Evolutionary conservation across 1,140 invertebrate species (phyloP), one percentile per base, ranked within the genome.

Genomic region (Theocolax elegans): DNA sequence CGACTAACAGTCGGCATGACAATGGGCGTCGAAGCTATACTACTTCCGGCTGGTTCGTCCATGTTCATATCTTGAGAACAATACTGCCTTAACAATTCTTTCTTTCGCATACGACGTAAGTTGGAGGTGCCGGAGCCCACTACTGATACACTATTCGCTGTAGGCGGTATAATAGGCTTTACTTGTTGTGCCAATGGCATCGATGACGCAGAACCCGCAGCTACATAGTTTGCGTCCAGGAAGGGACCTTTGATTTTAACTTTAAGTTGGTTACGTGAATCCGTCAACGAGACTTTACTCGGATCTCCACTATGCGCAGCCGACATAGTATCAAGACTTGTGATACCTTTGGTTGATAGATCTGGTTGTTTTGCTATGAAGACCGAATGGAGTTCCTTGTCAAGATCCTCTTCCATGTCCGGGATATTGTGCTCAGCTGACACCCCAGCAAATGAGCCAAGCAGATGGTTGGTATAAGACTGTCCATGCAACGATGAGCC

Each of bases 171-270:
- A 21, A 84, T 83, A 19, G 87, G 86, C 15, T 87, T 87, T 9
- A 87, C 86, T 51, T 89, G 90, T 73, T 89, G 89, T 0, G 78
- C 78, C 8, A 85, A 63, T 21, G 88, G 87, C 10, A 70, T 7
- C 15, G 84, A 86, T 0, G 85, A 85, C 1, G 89, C 84, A 2
- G 89, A 83, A 0, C 90, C 87, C 1, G 86, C 82, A 1, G 86
- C 81, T 3, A 85, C 83, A 74, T 94, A 94, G 76, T 93, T 93
- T 0, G 92, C 91, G 76, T 93, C 91, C 54, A 92, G 81, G 76
- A 95, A 93, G 0, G 94, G 94, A 12, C 94, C 94, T 82, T 96
- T 96, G 70, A 96, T 96, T 83, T 96, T 96, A 0, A 96, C 91
- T 80, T 96, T 96, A 1, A 96, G 80, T 76, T 95, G 94, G 84